Percentiles rank a stretch among this genome's conserved stretches.
phyloP scores from a whole-genome alignment of 1,140 invertebrate species.

The Lordiphosa clarofinis region DNA sequence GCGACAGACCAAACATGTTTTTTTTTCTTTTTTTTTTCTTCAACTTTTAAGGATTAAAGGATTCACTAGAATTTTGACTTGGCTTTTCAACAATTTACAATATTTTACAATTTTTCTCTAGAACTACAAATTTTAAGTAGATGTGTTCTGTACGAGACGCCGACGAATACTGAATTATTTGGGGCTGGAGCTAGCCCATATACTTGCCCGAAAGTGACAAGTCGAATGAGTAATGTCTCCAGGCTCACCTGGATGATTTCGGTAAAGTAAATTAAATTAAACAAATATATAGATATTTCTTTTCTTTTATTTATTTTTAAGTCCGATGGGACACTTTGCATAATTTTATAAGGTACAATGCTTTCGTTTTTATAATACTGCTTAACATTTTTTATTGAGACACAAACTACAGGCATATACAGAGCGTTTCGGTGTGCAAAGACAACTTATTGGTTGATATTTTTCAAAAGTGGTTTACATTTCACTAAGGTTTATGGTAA shows the following conservation, averaged over 20 bases:
- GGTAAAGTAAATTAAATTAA: neutral
- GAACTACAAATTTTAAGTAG: constrained; percentile 18
- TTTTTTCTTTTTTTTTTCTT: neutral
- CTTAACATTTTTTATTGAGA: constrained; percentile 49
- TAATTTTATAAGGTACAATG: constrained; percentile 64
- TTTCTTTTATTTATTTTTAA: constrained; percentile 27
- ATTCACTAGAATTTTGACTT: constrained; percentile 14
- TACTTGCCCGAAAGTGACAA: neutral
- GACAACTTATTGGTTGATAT: too few relatives aligned
- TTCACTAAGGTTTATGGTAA: too few relatives aligned
- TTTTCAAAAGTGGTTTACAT: too few relatives aligned
- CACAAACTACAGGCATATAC: constrained; percentile 50
- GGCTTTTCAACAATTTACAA: constrained; percentile 6
- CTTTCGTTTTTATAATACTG: constrained; percentile 59
- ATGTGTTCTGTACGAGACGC: constrained; percentile 44
- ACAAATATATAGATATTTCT: neutral
- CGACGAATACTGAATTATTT: constrained; percentile 26
- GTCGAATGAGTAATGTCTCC: neutral
- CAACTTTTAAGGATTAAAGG: neutral
- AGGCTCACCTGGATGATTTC: constrained; percentile 19
- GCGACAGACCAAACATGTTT: constrained; percentile 52
- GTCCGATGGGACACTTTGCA: constrained; percentile 13
- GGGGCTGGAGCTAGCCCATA: too few relatives aligned
- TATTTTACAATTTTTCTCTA: constrained; percentile 10
- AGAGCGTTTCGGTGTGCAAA: neutral